Evolutionary conservation across 1,140 invertebrate genomes (phyloP), one percentile per base, ranked within the genome.

Genomic region (Phortica variegata): DNA sequence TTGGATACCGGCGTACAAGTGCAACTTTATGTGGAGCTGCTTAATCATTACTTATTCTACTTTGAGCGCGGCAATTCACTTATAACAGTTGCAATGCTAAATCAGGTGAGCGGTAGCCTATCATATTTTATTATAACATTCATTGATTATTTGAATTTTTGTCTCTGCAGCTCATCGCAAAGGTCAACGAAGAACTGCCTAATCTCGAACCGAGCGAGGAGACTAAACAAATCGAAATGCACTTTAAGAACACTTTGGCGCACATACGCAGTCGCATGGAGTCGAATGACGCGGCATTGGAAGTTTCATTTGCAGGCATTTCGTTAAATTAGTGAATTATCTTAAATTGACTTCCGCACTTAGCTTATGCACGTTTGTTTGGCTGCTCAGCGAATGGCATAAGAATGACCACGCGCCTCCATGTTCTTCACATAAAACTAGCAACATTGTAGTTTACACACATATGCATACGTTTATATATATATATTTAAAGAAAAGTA

Each of bases 1-100:
- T 94, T 99, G 90, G 96, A 98, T 78, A 85, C 86, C n/a, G 89
- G 89, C 3, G 94, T 98, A 16, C 94, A 98, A 79, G 91, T 95
- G 6, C 95, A 98, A 72, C 80, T 98, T 2, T 92, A 95, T 73
- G 91, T 96, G 13, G 95, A 98, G 77, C 82, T 99, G 39, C 79
- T 98, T 7, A 96, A 97, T 76, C 85, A 93, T 61, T 97, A 97
- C 77, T 85, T 96, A 29, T 93, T 95, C 76, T 97, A 97, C 73
- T 90, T 90, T 60, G 93, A 97, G 72, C 89, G 95, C 61, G 91
- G 91, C 58, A 96, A 96, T 77, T 83, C 88, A 39, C 83, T 89
- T 61, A 88, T 94, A 61, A 84, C 80, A 17, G 71, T 79, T 3
- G 68, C 65, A 16, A 78, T 82, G 53, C 77, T 83, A 0, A 80